Conservation (phyloP, 2,888 invertebrate species). For the Drosophila dives region DNA sequence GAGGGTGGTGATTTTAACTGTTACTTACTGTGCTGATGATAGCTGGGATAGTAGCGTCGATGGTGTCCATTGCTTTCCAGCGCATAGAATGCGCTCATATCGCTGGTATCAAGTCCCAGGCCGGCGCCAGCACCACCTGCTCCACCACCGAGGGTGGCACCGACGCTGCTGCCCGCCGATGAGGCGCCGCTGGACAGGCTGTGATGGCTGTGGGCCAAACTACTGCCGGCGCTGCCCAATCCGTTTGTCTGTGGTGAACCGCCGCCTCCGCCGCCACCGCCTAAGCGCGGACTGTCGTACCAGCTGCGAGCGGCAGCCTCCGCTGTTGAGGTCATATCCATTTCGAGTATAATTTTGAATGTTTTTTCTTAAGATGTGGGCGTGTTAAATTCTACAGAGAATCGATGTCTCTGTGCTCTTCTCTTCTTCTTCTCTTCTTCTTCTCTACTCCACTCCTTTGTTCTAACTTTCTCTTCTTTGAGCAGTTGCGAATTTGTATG, state of each 20-base stretch:
- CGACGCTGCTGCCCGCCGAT: conserved; percentile 81
- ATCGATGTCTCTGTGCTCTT: conserved; percentile 28
- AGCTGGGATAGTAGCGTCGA: conserved; percentile 85
- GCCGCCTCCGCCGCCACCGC: conserved; percentile 83
- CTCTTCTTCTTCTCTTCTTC: background rate
- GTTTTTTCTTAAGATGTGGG: conserved; percentile 73
- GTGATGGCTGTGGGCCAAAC: conserved; percentile 82
- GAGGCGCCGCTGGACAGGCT: conserved; percentile 82
- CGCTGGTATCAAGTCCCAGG: conserved; percentile 83
- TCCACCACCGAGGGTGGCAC: conserved; percentile 76
- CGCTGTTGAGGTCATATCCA: conserved; percentile 86
- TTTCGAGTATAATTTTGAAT: conserved; percentile 85
- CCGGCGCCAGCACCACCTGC: conserved; percentile 73
- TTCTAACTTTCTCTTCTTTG: conserved; percentile 3
- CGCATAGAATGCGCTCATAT: conserved; percentile 85
- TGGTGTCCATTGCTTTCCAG: conserved; percentile 85
- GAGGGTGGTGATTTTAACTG: conserved; percentile 1
- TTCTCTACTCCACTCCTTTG: background rate
- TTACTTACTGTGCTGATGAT: conserved; percentile 85
- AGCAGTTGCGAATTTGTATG: conserved; percentile 5
- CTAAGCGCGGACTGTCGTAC: conserved; percentile 85
- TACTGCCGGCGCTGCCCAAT: conserved; percentile 80
- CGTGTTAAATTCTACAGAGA: conserved; percentile 59
- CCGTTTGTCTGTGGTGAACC: conserved; percentile 84
- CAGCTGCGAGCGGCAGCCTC: conserved; percentile 85